Evolutionary conservation across 2,888 invertebrate species (phyloP).

Genomic region (Ochropleura leucogaster): DNA sequence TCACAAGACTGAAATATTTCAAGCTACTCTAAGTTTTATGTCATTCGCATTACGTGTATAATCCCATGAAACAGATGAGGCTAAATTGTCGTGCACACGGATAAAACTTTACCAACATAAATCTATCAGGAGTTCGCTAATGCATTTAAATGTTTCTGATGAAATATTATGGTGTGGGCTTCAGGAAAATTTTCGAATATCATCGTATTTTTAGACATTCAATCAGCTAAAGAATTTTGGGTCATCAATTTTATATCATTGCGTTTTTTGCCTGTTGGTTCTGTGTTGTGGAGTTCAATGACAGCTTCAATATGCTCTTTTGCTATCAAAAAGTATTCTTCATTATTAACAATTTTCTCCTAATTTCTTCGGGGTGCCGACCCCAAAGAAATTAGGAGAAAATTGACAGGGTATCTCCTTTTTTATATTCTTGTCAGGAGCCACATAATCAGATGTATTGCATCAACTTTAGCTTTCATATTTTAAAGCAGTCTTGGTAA

Average conservation of each 20-base stretch:
- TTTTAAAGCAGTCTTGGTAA: background rate
- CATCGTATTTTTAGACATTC: conserved; percentile 43
- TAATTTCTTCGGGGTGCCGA: too few species aligned
- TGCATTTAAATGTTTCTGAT: conserved; percentile 22
- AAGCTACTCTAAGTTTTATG: conserved; percentile 11
- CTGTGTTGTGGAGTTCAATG: conserved; percentile 13
- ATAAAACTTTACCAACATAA: conserved; percentile 46
- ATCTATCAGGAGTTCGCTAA: conserved; percentile 48
- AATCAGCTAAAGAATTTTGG: conserved; percentile 30
- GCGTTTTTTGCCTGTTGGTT: conserved; percentile 5
- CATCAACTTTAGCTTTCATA: background rate
- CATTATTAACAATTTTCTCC: background rate
- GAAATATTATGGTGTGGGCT: conserved; percentile 33
- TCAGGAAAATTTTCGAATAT: conserved; percentile 27
- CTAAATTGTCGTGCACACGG: conserved; percentile 15
- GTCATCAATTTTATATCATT: conserved; percentile 20
- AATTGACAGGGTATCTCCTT: background rate
- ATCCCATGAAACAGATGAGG: conserved; percentile 19
- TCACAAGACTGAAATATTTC: conserved; percentile 2
- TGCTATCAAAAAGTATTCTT: background rate
- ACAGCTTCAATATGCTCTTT: background rate
- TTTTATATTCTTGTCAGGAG: too few species aligned
- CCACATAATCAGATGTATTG: too few species aligned
- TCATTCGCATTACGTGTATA: background rate
- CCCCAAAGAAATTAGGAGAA: too few species aligned